Percentiles rank a stretch among this genome's conserved stretches.
Evolutionary conservation across 2,113 vertebrate species (phyloP).

Genomic region (Hystrix brachyura): DNA sequence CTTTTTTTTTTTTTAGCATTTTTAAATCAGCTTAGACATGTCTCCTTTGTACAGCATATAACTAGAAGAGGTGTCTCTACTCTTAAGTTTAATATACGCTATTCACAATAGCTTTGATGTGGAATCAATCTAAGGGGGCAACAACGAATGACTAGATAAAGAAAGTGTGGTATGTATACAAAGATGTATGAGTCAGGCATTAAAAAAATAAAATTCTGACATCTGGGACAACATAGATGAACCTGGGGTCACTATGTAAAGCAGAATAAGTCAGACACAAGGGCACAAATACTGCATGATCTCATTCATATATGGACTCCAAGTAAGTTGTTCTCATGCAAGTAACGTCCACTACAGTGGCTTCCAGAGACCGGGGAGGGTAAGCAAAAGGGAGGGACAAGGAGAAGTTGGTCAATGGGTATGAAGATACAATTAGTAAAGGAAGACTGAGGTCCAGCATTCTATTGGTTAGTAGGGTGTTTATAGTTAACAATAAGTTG

Average conservation of each 20-base stretch:
- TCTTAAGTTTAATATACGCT: neutral
- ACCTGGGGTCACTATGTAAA: neutral
- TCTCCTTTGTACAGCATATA: neutral
- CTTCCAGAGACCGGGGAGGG: neutral
- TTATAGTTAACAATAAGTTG: neutral
- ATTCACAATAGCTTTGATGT: neutral
- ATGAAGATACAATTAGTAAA: neutral
- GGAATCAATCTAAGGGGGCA: neutral
- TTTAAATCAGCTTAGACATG: neutral
- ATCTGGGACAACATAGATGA: neutral
- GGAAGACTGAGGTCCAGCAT: neutral
- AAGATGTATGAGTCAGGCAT: neutral
- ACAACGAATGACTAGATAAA: neutral
- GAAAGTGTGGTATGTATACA: neutral
- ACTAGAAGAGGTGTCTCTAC: neutral
- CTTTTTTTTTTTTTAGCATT: slow-evolving; percentile 8
- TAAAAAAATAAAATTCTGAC: neutral
- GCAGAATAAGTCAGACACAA: neutral
- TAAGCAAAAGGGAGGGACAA: neutral
- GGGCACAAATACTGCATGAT: neutral
- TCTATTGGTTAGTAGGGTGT: neutral
- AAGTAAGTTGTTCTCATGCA: neutral
- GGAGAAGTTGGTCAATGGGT: neutral
- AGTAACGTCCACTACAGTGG: neutral
- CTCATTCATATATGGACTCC: neutral